These are phyloP conservation scores for Mythimna ferrago DNA, from an alignment of 2,888 invertebrate genomes.

Conservation along the genomic window DNA sequence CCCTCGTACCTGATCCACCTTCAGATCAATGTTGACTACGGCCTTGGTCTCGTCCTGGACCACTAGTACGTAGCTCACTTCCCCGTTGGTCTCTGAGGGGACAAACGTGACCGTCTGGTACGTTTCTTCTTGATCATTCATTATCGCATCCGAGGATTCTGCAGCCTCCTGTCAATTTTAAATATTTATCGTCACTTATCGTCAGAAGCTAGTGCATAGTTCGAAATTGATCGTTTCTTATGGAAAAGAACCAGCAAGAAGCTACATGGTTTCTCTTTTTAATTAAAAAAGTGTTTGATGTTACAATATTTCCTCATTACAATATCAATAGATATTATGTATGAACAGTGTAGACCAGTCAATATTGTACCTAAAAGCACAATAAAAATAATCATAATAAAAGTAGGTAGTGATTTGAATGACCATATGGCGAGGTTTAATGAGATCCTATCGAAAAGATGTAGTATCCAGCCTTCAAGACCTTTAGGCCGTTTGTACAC, in stretches of 20 bases:
- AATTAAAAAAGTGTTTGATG: too few species aligned
- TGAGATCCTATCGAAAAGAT: not conserved
- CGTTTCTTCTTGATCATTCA: constrained; percentile 84
- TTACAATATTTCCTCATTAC: too few species aligned
- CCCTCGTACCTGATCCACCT: constrained; percentile 71
- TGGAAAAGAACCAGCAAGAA: too few species aligned
- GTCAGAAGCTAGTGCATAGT: too few species aligned
- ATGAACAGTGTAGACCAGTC: too few species aligned
- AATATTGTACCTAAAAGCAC: too few species aligned
- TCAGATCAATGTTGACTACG: constrained; percentile 81
- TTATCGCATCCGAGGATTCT: constrained; percentile 67
- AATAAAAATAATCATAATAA: too few species aligned
- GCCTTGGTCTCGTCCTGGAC: constrained; percentile 94
- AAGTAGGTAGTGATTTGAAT: not conserved
- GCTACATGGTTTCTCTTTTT: too few species aligned
- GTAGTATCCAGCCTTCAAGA: not conserved
- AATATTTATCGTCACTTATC: too few species aligned
- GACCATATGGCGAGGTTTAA: not conserved
- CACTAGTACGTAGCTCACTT: constrained; percentile 97
- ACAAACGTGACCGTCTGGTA: constrained; percentile 96
- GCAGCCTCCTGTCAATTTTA: constrained; percentile 30
- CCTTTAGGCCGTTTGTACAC: too few species aligned
- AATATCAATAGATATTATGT: too few species aligned
- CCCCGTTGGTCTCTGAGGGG: constrained; percentile 94
- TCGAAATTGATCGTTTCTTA: too few species aligned